Evolutionary conservation across 2,113 vertebrate genomes (phyloP).

Genomic region (Embiotoca jacksoni): DNA sequence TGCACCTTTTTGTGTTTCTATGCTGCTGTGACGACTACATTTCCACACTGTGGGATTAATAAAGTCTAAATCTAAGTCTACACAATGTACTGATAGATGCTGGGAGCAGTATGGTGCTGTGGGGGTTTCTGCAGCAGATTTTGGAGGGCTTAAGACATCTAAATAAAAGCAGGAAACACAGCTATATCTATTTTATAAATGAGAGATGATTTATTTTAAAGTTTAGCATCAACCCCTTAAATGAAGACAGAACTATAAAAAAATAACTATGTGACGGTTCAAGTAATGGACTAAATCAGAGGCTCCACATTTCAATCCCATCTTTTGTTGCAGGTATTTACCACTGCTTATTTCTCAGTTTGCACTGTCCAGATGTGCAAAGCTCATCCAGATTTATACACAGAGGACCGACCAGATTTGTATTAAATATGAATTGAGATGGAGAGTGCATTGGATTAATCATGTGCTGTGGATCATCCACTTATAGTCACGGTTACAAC

Average conservation of each 20-base stretch:
- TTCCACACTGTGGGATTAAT: too few relatives aligned
- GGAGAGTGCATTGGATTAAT: not conserved
- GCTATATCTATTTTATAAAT: not conserved
- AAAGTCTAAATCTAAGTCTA: too few relatives aligned
- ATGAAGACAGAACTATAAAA: not conserved
- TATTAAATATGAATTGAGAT: not conserved
- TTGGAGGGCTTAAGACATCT: not conserved
- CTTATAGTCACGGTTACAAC: not conserved
- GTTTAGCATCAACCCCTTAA: not conserved
- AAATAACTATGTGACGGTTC: not conserved
- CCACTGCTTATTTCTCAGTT: not conserved
- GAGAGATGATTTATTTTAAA: not conserved
- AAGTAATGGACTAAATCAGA: not conserved
- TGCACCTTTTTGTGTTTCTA: too few relatives aligned
- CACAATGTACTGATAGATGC: not conserved
- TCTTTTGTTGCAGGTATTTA: not conserved
- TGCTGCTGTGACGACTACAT: too few relatives aligned
- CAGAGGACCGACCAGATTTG: not conserved
- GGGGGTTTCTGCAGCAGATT: conserved; percentile 1
- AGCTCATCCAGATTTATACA: not conserved
- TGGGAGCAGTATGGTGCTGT: not conserved
- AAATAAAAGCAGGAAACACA: not conserved
- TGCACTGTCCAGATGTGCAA: not conserved
- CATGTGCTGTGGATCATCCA: not conserved
- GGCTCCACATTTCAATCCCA: not conserved